Conservation (phyloP, 2,113 vertebrate species). For the Sinocyclocheilus maitianheensis region DNA sequence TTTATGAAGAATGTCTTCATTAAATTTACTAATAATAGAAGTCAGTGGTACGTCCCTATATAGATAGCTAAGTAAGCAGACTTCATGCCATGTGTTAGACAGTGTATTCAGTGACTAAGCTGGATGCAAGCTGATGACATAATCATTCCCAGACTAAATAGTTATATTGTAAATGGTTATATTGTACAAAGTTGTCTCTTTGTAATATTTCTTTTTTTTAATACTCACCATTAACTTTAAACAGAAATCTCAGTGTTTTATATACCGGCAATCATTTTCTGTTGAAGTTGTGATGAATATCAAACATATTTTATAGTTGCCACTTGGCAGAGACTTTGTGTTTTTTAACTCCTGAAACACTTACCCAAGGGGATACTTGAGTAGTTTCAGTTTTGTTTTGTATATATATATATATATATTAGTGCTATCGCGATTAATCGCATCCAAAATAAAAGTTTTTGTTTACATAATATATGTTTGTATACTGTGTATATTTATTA, state of each 20-base stretch:
- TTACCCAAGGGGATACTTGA: too few species aligned
- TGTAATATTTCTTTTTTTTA: background rate
- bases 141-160: slow-evolving; percentile 3
- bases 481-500: too few species aligned
- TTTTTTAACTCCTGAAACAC: background rate
- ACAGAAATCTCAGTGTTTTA: background rate
- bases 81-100: background rate
- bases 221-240: background rate
- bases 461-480: too few species aligned
- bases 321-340: background rate
- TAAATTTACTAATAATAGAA: background rate
- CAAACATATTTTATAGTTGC: background rate
- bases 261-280: background rate
- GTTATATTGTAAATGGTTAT: background rate
- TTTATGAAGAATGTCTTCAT: background rate
- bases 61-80: background rate
- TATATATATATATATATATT: background rate
- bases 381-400: too few species aligned
- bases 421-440: too few species aligned
- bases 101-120: background rate
- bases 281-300: background rate
- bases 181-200: background rate
- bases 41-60: background rate
- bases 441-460: too few species aligned
- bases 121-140: background rate